Evolutionary conservation across 2,797 vertebrate species (phyloP), one percentile per base, ranked within the genome.

Genomic region (Periophthalmus magnuspinnatus): DNA sequence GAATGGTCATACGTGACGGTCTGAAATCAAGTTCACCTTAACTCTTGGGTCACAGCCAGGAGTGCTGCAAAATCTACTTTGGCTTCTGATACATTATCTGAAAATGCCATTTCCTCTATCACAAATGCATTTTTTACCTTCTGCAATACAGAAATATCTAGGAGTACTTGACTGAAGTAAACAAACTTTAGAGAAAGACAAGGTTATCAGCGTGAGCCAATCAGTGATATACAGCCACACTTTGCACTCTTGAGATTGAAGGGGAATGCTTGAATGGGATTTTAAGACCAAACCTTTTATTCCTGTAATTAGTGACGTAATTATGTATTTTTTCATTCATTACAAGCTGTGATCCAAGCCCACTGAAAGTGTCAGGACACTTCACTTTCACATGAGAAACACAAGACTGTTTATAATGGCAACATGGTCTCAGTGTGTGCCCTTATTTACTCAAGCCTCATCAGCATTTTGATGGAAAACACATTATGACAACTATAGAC

Each of bases 381-480:
- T 24, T 41, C 14, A 55, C 52, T 78, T 62, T 9, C 41, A 63
- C 28, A 63, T 48, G 24, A 10, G 19, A 65, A 5, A 47, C 28
- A 65, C 21, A 66, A 62, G 16, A 17, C 6, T 86, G 79, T 89
- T 90, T 87, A 72, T 62, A 75, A 65, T 80, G 32, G 19, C 55
- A 88, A 88, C 78, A 89, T 8, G 9, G 32, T 19, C 33, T 67
- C 28, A 69, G 33, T 38, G 45, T 19, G 64, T 0, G 21, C 73
- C 76, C 63, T 66, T 41, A 79, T 76, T 73, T 58, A 34, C 68
- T 34, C 6, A 69, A 48, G 69, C 28, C 48, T 68, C 14, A 64
- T 75, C 60, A 81, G 65, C 70, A 74, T 62, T 69, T 8, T 22
- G 13, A 21, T 1, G 28, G n/a, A 36, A 14, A 32, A 1, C 11